phyloP scores from a whole-genome alignment of 2,113 vertebrate species.

The Micromys minutus region DNA sequence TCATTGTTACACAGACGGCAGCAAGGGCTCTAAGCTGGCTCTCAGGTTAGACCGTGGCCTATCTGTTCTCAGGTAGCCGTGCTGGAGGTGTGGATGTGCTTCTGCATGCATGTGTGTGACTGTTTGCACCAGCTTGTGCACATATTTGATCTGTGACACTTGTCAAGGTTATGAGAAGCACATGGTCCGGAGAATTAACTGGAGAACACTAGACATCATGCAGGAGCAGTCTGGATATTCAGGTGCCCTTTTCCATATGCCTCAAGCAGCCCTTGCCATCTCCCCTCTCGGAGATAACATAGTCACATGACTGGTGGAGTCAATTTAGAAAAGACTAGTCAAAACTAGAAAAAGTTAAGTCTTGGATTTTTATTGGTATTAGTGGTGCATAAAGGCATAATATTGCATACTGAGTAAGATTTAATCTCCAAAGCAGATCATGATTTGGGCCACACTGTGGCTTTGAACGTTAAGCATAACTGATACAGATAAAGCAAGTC shows the following conservation, averaged over 20 bases:
- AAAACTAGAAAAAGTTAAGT: neutral
- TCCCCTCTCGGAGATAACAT: neutral
- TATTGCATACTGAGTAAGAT: neutral
- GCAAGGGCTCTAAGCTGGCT: conserved; percentile 94
- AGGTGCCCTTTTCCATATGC: neutral
- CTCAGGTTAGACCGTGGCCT: conserved; percentile 93
- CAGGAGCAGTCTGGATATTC: neutral
- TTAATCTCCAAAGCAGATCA: neutral
- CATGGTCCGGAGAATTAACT: neutral
- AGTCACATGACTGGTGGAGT: neutral
- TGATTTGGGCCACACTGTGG: neutral
- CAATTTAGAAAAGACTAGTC: neutral
- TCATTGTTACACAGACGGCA: conserved; percentile 94
- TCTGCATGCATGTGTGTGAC: conserved; percentile 49
- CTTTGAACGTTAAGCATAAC: neutral
- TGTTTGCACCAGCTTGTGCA: conserved; percentile 59
- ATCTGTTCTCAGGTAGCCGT: conserved; percentile 95
- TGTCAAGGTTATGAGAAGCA: neutral
- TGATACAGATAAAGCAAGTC: neutral
- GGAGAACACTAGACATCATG: neutral
- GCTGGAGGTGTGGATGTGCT: conserved; percentile 59
- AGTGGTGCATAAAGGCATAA: neutral
- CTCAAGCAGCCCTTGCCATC: neutral
- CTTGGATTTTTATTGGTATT: neutral
- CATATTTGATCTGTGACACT: neutral